phyloP scores from a whole-genome alignment of 2,888 invertebrate species.

The Athetis lepigone region DNA sequence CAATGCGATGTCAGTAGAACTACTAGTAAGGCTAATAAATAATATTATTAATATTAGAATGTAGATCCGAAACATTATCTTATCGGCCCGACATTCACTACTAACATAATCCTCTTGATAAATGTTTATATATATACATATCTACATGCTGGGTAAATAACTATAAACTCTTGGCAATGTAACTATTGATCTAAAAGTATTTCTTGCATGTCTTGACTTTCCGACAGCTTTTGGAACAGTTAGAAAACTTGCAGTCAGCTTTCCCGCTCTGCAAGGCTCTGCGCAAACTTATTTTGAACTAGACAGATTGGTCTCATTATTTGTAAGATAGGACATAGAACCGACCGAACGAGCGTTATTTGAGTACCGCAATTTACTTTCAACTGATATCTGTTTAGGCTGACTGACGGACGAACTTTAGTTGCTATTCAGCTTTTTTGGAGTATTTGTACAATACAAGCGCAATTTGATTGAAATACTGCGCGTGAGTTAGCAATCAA shows the following conservation, averaged over 20 bases:
- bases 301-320: neutral
- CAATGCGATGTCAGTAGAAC: neutral
- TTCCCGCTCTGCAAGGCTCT: slow-evolving; percentile 26
- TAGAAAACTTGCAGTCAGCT: slow-evolving; percentile 2
- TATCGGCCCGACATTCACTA: slow-evolving; percentile 15
- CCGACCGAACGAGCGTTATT: no score
- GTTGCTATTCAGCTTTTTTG: no score
- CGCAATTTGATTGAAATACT: no score
- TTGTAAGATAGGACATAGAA: neutral
- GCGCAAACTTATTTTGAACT: slow-evolving; percentile 8
- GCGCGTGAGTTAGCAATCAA: no score
- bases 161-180: neutral
- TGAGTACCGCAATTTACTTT: no score
- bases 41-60: slow-evolving; percentile 1
- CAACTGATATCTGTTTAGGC: no score
- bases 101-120: slow-evolving; percentile 26
- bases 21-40: neutral
- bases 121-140: slow-evolving; percentile 3
- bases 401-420: no score
- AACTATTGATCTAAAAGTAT: slow-evolving; percentile 10
- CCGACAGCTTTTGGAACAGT: slow-evolving; percentile 25
- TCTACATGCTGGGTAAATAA: neutral
- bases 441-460: no score
- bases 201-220: neutral
- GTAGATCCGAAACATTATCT: slow-evolving; percentile 16